These are phyloP conservation scores for Hyposoter didymator DNA, from an alignment of 2,888 invertebrate species.

Conservation along the genomic window DNA sequence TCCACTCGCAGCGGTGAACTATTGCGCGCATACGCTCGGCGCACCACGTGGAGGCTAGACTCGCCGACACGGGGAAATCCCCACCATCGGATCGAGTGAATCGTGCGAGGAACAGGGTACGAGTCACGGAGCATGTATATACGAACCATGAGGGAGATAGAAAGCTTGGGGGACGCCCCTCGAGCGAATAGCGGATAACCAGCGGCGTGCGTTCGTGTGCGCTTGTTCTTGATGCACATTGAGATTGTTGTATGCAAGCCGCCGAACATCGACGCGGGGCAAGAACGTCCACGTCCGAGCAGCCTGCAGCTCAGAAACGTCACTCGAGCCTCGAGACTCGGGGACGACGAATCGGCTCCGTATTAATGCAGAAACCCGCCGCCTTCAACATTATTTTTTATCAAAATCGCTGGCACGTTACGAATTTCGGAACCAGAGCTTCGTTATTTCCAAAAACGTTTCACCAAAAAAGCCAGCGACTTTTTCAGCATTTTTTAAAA, in stretches of 20 bases:
- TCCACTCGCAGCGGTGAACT: conserved; percentile 25
- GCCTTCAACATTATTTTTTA: neutral
- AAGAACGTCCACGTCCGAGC: conserved; percentile 27
- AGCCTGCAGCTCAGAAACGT: conserved; percentile 48
- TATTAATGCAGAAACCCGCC: neutral
- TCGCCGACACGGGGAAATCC: conserved; percentile 68
- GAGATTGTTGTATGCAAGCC: conserved; percentile 21
- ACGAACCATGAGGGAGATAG: conserved; percentile 52
- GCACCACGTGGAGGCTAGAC: conserved; percentile 74
- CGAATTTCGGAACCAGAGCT: neutral
- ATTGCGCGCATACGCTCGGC: conserved; percentile 76
- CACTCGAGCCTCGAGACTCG: conserved; percentile 64
- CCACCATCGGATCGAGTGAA: conserved; percentile 69
- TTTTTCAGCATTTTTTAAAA: neutral
- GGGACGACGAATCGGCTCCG: conserved; percentile 51
- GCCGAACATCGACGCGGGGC: conserved; percentile 58
- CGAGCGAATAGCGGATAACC: conserved; percentile 67
- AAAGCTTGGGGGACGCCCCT: conserved; percentile 67
- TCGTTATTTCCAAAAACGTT: neutral
- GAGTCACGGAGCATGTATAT: conserved; percentile 68
- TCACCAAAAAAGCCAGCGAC: neutral
- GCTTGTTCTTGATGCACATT: conserved; percentile 20
- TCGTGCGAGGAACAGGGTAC: conserved; percentile 70
- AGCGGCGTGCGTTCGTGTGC: conserved; percentile 5
- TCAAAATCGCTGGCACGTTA: no score